Evolutionary conservation across 37 sponge, comb jelly and placozoan species (phyloP).

Genomic region (Eunapius fragilis): DNA sequence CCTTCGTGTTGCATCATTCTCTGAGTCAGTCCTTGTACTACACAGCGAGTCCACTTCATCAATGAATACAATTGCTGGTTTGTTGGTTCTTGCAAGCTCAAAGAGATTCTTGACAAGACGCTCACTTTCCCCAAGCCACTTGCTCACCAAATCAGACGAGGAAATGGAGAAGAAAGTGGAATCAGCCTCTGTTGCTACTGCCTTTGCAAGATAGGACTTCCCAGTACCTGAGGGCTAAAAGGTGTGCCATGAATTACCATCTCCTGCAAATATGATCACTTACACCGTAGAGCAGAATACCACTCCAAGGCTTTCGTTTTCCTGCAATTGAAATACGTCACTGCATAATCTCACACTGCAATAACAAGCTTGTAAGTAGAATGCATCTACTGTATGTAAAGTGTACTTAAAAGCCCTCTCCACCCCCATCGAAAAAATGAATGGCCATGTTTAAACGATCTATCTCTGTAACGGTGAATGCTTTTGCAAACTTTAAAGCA

Average conservation of each 20-base stretch:
- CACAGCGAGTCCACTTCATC: slow-evolving; percentile 99
- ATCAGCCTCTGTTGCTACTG: slow-evolving; percentile 99
- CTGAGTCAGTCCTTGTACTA: slow-evolving; percentile 83
- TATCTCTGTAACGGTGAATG: too few species aligned
- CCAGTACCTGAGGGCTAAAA: slow-evolving; percentile 98
- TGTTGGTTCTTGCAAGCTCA: slow-evolving; percentile 86
- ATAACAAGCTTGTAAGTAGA: too few species aligned
- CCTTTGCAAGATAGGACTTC: slow-evolving; percentile 98
- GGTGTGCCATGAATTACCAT: not conserved
- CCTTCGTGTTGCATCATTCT: slow-evolving; percentile 92
- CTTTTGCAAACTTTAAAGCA: too few species aligned
- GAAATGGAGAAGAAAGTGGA: slow-evolving; percentile 98
- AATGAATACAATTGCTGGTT: slow-evolving; percentile 98
- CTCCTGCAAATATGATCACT: not conserved
- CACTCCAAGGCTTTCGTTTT: slow-evolving; percentile 97
- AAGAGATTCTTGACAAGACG: slow-evolving; percentile 93
- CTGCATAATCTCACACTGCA: too few species aligned
- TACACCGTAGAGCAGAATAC: slow-evolving; percentile 98
- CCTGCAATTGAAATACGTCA: slow-evolving; percentile 64
- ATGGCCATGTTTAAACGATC: too few species aligned
- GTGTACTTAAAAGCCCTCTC: too few species aligned
- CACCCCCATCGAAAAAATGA: too few species aligned
- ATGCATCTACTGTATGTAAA: too few species aligned
- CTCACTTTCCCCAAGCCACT: slow-evolving; percentile 99
- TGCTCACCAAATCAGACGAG: slow-evolving; percentile 94